Evolutionary conservation across 2,113 vertebrate species (phyloP), one percentile per base, ranked within the genome.

Genomic region (Urocitellus parryii): DNA sequence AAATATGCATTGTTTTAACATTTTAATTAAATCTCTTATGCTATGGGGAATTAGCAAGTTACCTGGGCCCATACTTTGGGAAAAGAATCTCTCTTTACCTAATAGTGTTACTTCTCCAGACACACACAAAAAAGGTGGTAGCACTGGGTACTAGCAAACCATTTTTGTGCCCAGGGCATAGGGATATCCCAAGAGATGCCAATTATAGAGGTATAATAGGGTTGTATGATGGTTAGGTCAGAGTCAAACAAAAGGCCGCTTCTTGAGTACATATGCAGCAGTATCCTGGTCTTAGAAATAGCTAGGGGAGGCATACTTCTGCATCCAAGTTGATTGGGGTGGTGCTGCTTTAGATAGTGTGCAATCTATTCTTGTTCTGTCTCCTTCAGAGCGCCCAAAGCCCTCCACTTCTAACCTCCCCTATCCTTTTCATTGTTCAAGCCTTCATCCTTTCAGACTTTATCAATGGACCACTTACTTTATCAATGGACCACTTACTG

Each of bases 241-340:
- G 32, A 29, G 20, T 8, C 61, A 22, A 93, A 10, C 27, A 45
- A 53, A 5, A 34, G 12, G 27, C 27, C 73, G 65, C 80, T 63
- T 48, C 37, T 4, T 32, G 20, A 63, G 24, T 4, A 88, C 22
- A 32, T 8, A 22, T 1, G 13, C 9, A 45, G 4, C 34, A 51
- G 18, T n/a, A 79, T 17, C 34, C 27, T 83, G 29, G 29, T 58
- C 67, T 90, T 34, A n/a, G 37, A 45, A 73, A 63, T 6, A 61
- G 22, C 37, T 25, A 25, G 20, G 11, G 39, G 48, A 67, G 25
- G 6, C 4, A 0, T 18, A 45, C 34, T 25, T 51, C 53, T 14
- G 13, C 18, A 34, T 80, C 7, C 7, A 0, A 29, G 24, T 32
- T 18, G 7, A 6, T 45, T 0, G 4, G 22, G 6, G 42, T 68